Conservation (phyloP, 2,888 invertebrate species). For the Mycalesis mineus region DNA sequence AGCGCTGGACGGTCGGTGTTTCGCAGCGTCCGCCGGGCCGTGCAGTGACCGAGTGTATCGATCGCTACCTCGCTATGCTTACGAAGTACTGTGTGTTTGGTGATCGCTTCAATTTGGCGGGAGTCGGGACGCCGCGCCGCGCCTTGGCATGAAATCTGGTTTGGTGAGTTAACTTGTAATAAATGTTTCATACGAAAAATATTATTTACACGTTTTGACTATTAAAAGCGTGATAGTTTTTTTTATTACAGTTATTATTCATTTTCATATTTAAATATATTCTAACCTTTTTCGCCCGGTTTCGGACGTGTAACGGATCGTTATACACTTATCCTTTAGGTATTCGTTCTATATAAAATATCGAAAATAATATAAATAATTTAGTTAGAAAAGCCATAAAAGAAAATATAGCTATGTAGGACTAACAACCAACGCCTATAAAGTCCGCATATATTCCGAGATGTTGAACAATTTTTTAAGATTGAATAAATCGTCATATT, state of each 20-base stretch:
- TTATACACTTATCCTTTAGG: too few relatives aligned
- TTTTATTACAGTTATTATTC: background rate
- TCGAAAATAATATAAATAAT: too few relatives aligned
- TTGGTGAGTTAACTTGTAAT: conserved; percentile 30
- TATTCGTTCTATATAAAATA: too few relatives aligned
- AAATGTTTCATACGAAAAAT: conserved; percentile 4
- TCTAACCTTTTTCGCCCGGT: too few relatives aligned
- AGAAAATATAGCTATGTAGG: too few relatives aligned
- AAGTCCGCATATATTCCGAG: too few relatives aligned
- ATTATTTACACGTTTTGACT: background rate
- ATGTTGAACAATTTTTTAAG: too few relatives aligned
- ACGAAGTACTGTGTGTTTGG: conserved; percentile 58
- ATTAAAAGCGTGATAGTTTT: background rate
- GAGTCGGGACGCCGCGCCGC: conserved; percentile 51
- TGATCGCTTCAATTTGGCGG: conserved; percentile 67
- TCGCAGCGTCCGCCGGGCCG: conserved; percentile 53
- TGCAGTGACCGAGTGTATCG: conserved; percentile 65
- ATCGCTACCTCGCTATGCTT: conserved; percentile 64
- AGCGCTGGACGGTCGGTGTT: conserved; percentile 57
- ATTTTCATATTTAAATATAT: too few relatives aligned
- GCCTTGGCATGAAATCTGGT: conserved; percentile 27
- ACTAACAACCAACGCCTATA: too few relatives aligned
- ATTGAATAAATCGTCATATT: too few relatives aligned
- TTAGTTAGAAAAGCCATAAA: too few relatives aligned
- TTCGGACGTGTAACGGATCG: too few relatives aligned